Conservation (phyloP, 2,888 invertebrate genomes). For the Lasius platythorax region DNA sequence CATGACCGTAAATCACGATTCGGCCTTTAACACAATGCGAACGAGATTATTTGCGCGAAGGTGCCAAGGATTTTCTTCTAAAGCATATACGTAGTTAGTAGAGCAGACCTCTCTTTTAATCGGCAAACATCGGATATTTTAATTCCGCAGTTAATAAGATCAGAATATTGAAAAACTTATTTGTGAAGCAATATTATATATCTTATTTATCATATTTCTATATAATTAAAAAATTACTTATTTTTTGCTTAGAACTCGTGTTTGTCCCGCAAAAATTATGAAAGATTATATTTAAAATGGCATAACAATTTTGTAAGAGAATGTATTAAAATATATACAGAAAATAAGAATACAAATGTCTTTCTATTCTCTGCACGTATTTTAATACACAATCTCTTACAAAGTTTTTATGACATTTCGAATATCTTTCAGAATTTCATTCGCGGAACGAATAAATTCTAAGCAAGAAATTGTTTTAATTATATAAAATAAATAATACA, state of each 20-base stretch:
- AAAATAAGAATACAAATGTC: not conserved
- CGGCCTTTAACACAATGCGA: slow-evolving; percentile 48
- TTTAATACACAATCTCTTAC: not conserved
- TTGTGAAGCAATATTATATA: not conserved
- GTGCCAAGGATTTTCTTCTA: slow-evolving; percentile 38
- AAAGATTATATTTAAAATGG: not conserved
- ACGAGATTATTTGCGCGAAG: slow-evolving; percentile 60
- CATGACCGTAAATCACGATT: slow-evolving; percentile 61
- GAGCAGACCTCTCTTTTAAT: slow-evolving; percentile 12
- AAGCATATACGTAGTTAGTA: slow-evolving; percentile 45
- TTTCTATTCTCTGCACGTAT: not conserved
- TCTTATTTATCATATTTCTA: not conserved
- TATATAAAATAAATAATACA: not conserved
- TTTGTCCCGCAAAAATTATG: not conserved
- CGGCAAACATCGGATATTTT: not conserved
- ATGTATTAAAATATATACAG: not conserved
- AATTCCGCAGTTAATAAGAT: not conserved
- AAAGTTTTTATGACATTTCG: not conserved
- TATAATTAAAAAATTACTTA: not conserved
- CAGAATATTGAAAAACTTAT: not conserved
- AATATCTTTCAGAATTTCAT: not conserved
- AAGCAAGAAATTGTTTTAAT: not conserved
- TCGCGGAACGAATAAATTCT: not conserved
- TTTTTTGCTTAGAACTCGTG: not conserved
- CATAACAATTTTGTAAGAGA: not conserved